Base-by-base conservation (phyloP, 2,797 vertebrate species). In the Typhlichthys eigenmanni region DNA sequence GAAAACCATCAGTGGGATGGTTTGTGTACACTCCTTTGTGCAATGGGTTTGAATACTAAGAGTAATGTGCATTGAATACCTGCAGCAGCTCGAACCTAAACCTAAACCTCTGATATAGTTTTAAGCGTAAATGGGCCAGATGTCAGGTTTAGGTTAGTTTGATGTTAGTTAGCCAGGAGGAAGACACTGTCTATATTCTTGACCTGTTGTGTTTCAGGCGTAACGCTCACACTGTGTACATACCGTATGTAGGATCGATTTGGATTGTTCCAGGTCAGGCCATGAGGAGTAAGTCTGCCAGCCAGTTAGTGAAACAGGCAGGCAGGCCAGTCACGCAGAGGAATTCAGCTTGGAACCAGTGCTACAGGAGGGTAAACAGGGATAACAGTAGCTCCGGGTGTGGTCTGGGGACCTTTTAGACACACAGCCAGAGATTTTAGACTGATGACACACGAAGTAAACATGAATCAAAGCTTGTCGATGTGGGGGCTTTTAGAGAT, bases 161-260 rank as follows among this genome's bases (percentile, higher is more conserved):
- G 34, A 38, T 38, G 34, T 38, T 38, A 38, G 34, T 38, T 38
- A 75, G 77, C 74, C 60, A 2, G 54, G 60, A 83, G 66, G 66
- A 70, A 46, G 64, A 64, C 67, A 52, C 63, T 7, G 61, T 74
- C 75, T 34, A 0, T 32, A 72, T 87, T 86, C 71, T 78, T 81
- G 64, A 62, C 64, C 43, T 38, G 47, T 34, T 70, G 57, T 48
- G 70, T 60, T 66, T 64, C 38, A 45, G 64, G 82, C 74, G 78
- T 46, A 64, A 60, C 60, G 76, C 72, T 69, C 58, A 53, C 43
- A 52, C 69, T 69, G 62, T 43, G 71, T 49, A 19, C 19, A 19
- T 60, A 62, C 66, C 58, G 78, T 74, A 77, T 49, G 46, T 10
- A 43, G 66, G 79, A 84, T 69, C 49, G 71, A 88, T 74, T 19